Evolutionary conservation across 2,797 vertebrate genomes (phyloP), one percentile per base, ranked within the genome.

Genomic region (Poeciliopsis presidionis): DNA sequence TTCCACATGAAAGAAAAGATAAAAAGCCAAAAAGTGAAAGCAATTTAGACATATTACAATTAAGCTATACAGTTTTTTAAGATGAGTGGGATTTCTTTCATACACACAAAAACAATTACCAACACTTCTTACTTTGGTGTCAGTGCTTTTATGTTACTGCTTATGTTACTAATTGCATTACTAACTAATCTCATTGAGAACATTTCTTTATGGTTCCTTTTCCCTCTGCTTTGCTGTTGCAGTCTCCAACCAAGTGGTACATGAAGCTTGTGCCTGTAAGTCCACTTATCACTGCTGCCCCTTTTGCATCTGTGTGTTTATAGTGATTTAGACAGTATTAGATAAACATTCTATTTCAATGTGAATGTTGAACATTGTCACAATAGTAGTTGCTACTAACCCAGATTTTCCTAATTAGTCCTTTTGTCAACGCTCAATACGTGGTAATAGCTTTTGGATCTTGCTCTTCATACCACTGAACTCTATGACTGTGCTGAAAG

Each of bases 221-320:
- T 87, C 92, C 94, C 88, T 84, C 81, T 77, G 78, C 81, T 89
- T 76, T 85, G 86, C 94, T 94, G 94, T 94, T 95, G 96, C 97
- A 99, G 98, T 99, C 98, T 96, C 97, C 98, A 94, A 98, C 98
- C 96, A 99, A 99, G 96, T 99, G 98, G 98, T 99, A 99, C 96
- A 99, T 98, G 98, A 99, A 99, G 96, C 97, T 99, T 96, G 98
- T 99, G 94, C 98, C 98, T 96, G 98, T 99, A 98, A 99, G 98
- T 99, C 93, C 92, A 91, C 91, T 81, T 88, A 91, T 91, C 91
- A 84, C 75, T 39, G 72, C 55, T 49, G 14, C 7, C 7, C 47
- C 75, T 83, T 57, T 80, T 74, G 83, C 71, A 77, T 90, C 74
- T 77, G 83, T 90, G 72, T 86, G 73, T 86, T 79, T 80, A 85